phyloP scores from a whole-genome alignment of 2,797 vertebrate species.

The Huso huso region DNA sequence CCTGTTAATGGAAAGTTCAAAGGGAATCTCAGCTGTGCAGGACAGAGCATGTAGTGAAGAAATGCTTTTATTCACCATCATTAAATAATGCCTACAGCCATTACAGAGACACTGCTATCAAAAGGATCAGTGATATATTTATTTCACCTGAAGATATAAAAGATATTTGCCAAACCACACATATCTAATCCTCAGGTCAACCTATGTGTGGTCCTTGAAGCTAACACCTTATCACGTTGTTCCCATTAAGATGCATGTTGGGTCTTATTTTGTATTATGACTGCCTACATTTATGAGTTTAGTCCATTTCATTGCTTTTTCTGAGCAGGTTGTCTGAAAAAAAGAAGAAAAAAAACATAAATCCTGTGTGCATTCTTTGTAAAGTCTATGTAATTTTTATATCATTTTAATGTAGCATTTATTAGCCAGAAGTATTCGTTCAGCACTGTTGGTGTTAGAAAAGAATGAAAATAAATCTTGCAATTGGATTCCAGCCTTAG shows the following conservation, averaged over 20 bases:
- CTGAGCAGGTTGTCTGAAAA: too few relatives aligned
- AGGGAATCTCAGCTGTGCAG: constrained; percentile 16
- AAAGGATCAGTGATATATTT: constrained; percentile 42
- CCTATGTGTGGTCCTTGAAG: constrained; percentile 37
- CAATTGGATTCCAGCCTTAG: too few relatives aligned
- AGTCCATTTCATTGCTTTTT: too few relatives aligned
- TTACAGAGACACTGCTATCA: constrained; percentile 27
- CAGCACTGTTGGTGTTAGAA: too few relatives aligned
- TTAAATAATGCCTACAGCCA: constrained; percentile 27
- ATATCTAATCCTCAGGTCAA: constrained; percentile 35
- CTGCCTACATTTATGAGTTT: background rate
- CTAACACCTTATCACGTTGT: background rate
- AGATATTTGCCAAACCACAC: constrained; percentile 39
- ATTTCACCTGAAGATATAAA: constrained; percentile 39
- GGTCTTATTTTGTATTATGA: constrained; percentile 4
- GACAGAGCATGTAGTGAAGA: constrained; percentile 18
- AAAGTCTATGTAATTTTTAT: too few relatives aligned
- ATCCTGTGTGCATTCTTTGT: too few relatives aligned
- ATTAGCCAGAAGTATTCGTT: too few relatives aligned
- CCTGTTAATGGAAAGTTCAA: background rate
- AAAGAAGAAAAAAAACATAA: too few relatives aligned
- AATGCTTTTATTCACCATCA: constrained; percentile 10
- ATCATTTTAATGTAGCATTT: too few relatives aligned
- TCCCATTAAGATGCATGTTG: background rate
- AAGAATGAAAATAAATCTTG: too few relatives aligned